phyloP scores from a whole-genome alignment of 2,113 vertebrate species.

The Phyllopteryx taeniolatus region DNA sequence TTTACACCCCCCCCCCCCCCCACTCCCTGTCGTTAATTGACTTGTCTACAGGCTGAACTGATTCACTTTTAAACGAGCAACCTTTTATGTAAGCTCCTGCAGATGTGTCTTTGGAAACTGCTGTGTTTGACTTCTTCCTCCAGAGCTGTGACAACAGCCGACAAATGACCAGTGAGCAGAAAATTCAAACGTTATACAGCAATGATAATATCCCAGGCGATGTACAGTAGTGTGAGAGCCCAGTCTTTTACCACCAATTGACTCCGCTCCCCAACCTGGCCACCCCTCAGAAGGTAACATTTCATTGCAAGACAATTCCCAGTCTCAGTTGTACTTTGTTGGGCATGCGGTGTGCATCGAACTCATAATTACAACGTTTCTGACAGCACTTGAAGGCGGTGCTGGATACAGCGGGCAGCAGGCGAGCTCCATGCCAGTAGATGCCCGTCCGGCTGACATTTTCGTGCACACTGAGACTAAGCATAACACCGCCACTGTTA shows the following conservation, averaged over 20 bases:
- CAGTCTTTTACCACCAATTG: slow-evolving; percentile 35
- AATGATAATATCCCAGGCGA: slow-evolving; percentile 8
- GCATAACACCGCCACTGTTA: slow-evolving; percentile 70
- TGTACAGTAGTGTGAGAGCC: slow-evolving; percentile 30
- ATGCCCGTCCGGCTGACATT: slow-evolving; percentile 65
- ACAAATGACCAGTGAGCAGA: slow-evolving; percentile 5
- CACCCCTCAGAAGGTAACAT: slow-evolving; percentile 47
- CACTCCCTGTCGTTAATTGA: slow-evolving; percentile 43
- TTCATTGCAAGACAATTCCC: slow-evolving; percentile 52
- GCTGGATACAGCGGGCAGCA: slow-evolving; percentile 52
- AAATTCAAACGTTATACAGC: slow-evolving; percentile 4
- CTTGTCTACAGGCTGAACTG: slow-evolving; percentile 55
- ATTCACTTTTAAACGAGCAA: slow-evolving; percentile 31
- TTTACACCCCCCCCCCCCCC: neutral
- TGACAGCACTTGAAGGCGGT: slow-evolving; percentile 55
- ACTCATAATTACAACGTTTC: slow-evolving; percentile 66
- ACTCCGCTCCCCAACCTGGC: slow-evolving; percentile 38
- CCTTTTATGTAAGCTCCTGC: slow-evolving; percentile 4
- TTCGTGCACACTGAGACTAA: slow-evolving; percentile 67
- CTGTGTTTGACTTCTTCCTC: neutral
- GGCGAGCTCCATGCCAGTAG: slow-evolving; percentile 50
- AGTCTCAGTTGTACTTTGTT: slow-evolving; percentile 40
- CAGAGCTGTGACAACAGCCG: neutral
- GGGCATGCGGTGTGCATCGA: slow-evolving; percentile 49
- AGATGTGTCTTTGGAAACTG: neutral